A percentile compares a stretch with the other conserved stretches of the same genome.
phyloP scores from a whole-genome alignment of 2,888 invertebrate species.

The Nomada flava region DNA sequence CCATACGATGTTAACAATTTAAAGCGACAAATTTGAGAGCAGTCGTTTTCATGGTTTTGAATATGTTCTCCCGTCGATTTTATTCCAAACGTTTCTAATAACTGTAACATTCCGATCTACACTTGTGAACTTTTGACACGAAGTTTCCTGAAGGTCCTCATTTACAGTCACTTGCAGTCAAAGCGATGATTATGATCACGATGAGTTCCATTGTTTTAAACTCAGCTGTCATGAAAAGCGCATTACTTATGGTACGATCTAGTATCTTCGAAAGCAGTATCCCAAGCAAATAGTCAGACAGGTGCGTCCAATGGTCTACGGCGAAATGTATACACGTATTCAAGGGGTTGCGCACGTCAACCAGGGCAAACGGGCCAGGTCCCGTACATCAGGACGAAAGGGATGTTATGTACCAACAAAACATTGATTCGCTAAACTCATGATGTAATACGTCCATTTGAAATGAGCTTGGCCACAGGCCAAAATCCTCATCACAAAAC shows the following conservation, averaged over 20 bases:
- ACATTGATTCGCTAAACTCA: conserved; percentile 82
- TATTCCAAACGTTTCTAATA: too few relatives aligned
- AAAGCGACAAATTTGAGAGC: too few relatives aligned
- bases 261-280: conserved; percentile 26
- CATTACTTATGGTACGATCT: not conserved
- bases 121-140: too few relatives aligned
- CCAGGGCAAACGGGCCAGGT: not conserved
- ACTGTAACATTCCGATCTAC: too few relatives aligned
- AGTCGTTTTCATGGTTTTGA: too few relatives aligned
- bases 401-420: conserved; percentile 74
- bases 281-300: conserved; percentile 26
- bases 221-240: too few relatives aligned
- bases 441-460: conserved; percentile 82
- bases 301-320: not conserved
- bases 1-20: too few relatives aligned
- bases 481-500: conserved; percentile 80
- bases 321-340: conserved; percentile 8
- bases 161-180: not conserved
- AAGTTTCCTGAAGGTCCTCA: too few relatives aligned
- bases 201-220: too few relatives aligned
- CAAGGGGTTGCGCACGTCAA: conserved; percentile 2
- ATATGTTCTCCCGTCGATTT: too few relatives aligned
- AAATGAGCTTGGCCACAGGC: conserved; percentile 81
- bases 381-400: conserved; percentile 36
- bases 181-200: too few relatives aligned